Percentiles rank a stretch among this genome's conserved stretches.
Evolutionary conservation across 2,797 vertebrate species (phyloP).

Genomic region (Gallinago nigripennis): DNA sequence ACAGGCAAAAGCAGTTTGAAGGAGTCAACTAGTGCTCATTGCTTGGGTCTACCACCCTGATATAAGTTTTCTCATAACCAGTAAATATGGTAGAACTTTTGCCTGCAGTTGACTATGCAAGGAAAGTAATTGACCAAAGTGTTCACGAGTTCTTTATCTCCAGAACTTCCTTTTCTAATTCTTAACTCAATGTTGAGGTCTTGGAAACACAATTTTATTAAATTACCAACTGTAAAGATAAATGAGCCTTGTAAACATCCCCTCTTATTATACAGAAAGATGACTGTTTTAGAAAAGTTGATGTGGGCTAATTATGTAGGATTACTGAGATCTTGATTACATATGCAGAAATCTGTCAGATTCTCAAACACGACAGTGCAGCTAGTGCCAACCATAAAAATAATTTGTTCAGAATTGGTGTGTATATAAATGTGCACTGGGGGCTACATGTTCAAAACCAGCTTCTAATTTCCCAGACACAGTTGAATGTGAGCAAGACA

Average conservation of each 20-base stretch:
- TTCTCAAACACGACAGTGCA: slow-evolving; percentile 37
- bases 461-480: neutral
- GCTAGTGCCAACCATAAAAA: slow-evolving; percentile 52
- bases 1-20: slow-evolving; percentile 26
- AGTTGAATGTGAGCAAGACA: neutral
- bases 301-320: slow-evolving; percentile 69
- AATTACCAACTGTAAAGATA: slow-evolving; percentile 66
- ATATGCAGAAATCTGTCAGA: slow-evolving; percentile 56
- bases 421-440: slow-evolving; percentile 12
- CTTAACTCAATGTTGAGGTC: slow-evolving; percentile 48
- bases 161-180: slow-evolving; percentile 47
- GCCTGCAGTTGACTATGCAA: slow-evolving; percentile 15
- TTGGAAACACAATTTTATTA: slow-evolving; percentile 62
- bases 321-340: slow-evolving; percentile 66
- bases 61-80: slow-evolving; percentile 31
- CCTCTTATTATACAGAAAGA: slow-evolving; percentile 62
- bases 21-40: neutral
- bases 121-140: slow-evolving; percentile 43
- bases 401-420: slow-evolving; percentile 54
- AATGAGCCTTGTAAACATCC: slow-evolving; percentile 68
- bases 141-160: slow-evolving; percentile 31
- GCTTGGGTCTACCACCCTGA: neutral
- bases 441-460: neutral
- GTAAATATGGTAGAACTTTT: slow-evolving; percentile 19
- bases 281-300: slow-evolving; percentile 68